These are phyloP conservation scores for Druon quercuslanigerum DNA, from an alignment of 1,140 invertebrate species.

Conservation along the genomic window DNA sequence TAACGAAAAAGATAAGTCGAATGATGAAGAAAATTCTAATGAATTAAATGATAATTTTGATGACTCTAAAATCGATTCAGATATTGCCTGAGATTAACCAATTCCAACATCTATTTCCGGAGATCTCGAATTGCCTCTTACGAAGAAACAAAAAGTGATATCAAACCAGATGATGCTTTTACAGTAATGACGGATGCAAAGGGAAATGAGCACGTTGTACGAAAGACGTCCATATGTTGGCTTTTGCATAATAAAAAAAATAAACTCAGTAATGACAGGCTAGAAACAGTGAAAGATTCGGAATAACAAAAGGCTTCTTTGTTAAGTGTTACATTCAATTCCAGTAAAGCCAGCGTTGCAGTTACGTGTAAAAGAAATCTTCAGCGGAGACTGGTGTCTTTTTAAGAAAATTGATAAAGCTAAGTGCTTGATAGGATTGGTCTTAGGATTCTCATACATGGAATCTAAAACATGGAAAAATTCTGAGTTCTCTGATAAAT, in stretches of 20 bases:
- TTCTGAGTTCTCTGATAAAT: constrained; percentile 37
- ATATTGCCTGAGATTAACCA: no score
- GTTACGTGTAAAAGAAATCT: constrained; percentile 31
- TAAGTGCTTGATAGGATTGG: constrained; percentile 39
- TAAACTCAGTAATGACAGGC: constrained; percentile 33
- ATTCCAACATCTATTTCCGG: no score
- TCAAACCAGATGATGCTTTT: no score
- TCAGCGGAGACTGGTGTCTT: constrained; percentile 35
- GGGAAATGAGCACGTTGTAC: no score
- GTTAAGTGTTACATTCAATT: constrained; percentile 19
- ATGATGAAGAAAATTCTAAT: neutral
- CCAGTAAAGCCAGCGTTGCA: neutral
- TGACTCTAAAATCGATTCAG: no score
- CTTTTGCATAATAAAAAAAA: no score
- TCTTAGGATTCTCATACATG: constrained; percentile 41
- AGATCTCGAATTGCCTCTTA: no score
- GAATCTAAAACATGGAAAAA: constrained; percentile 40
- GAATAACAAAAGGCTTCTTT: constrained; percentile 26
- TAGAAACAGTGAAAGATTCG: constrained; percentile 35
- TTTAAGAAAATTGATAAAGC: constrained; percentile 34
- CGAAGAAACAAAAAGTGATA: no score
- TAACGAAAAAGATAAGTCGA: constrained; percentile 35
- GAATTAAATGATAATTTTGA: no score
- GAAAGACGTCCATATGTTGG: no score
- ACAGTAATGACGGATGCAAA: no score